Evolutionary conservation across 2,797 vertebrate genomes (phyloP).

Genomic region (Lutjanus argentimaculatus): DNA sequence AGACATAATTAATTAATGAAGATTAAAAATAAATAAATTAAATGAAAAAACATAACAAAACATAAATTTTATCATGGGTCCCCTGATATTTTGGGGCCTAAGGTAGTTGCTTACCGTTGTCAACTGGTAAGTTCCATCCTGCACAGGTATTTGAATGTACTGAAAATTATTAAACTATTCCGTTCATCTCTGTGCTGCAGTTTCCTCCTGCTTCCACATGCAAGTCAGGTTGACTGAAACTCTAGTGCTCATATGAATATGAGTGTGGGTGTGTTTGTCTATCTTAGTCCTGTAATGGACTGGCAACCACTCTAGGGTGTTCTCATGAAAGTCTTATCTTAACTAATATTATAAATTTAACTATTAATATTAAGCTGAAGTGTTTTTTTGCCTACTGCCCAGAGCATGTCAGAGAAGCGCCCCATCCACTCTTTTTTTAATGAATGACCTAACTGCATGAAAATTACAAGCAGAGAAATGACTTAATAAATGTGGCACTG

Average conservation of each 20-base stretch:
- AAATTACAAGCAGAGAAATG: constrained; percentile 27
- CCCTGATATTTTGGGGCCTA: too few species aligned
- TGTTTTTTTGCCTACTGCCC: constrained; percentile 13
- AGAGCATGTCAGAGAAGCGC: constrained; percentile 5
- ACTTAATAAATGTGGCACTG: constrained; percentile 4
- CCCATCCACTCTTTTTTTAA: neutral
- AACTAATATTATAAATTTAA: constrained; percentile 12
- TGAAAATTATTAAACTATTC: neutral
- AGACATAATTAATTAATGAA: too few species aligned
- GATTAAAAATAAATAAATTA: too few species aligned
- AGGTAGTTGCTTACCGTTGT: too few species aligned
- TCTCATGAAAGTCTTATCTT: neutral
- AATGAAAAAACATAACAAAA: too few species aligned
- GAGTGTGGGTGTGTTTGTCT: constrained; percentile 1
- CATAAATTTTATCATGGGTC: too few species aligned
- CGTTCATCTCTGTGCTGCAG: neutral
- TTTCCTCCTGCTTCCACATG: neutral
- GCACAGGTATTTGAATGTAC: constrained; percentile 1
- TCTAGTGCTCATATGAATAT: neutral
- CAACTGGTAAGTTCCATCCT: too few species aligned
- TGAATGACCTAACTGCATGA: constrained; percentile 16
- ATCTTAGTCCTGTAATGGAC: constrained; percentile 5
- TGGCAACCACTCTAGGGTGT: neutral
- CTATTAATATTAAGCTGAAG: constrained; percentile 17
- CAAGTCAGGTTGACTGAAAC: neutral